Percentiles rank a stretch among this genome's conserved stretches.
Conservation (phyloP, 2,797 vertebrate genomes). For the Cyprinodon diabolis region DNA sequence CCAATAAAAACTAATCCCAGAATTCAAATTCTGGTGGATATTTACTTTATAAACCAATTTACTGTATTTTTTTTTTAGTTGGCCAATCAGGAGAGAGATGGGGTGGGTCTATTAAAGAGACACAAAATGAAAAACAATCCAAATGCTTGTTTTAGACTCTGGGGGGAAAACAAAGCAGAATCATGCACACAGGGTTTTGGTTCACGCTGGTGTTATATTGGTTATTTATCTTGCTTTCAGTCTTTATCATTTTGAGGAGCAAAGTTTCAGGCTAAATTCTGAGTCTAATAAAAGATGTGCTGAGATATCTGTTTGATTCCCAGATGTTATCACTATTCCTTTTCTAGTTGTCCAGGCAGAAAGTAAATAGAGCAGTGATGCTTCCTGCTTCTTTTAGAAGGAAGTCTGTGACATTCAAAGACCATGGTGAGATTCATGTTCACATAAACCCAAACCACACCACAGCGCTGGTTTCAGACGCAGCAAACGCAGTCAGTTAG, state of each 20-base stretch:
- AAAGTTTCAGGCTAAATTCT: neutral
- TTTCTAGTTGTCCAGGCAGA: neutral
- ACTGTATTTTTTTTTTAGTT: neutral
- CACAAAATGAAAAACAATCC: neutral
- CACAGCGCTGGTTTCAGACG: neutral
- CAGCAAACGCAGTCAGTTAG: neutral
- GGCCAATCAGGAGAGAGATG: neutral
- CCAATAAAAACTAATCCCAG: neutral
- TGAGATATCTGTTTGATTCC: neutral
- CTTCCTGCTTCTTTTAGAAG: slow-evolving; percentile 12
- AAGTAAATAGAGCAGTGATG: slow-evolving; percentile 4
- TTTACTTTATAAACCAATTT: neutral
- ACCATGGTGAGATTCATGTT: slow-evolving; percentile 5
- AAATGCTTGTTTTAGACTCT: neutral
- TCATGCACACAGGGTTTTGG: no score
- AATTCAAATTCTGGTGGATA: neutral
- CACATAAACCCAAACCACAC: slow-evolving; percentile 11
- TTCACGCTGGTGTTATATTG: neutral
- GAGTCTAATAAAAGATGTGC: neutral
- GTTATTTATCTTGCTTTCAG: neutral
- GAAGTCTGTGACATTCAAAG: slow-evolving; percentile 31
- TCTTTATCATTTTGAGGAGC: neutral
- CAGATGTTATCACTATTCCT: neutral
- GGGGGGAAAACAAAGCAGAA: neutral
- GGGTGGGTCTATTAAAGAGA: neutral